Evolutionary conservation across 2,797 vertebrate genomes (phyloP), one percentile per base, ranked within the genome.

Genomic region (Scolopax rusticola): DNA sequence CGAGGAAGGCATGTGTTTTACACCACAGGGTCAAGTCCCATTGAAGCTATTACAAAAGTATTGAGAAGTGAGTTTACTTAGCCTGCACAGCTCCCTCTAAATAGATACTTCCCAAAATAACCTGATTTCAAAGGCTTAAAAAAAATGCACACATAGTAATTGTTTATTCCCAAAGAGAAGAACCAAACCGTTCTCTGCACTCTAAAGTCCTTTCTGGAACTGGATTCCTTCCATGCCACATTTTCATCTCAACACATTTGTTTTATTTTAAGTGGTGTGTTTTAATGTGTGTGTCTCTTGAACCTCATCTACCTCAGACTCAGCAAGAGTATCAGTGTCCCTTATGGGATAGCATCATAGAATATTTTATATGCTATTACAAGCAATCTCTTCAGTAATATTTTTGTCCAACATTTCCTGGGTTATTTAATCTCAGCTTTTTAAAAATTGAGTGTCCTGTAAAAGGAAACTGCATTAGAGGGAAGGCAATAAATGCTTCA

Each of bases 401-500:
- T 50, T 91, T 84, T 53, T n/a, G 54, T 76, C 63, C 32, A 85
- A 25, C 48, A n/a, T 61, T 87, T 87, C 51, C 75, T 61, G 70
- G 68, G 79, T 56, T 83, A 67, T 92, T 89, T 93, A 12, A 70
- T 85, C 28, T 71, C 51, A 61, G 45, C 82, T 79, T 80, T 71
- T 84, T 91, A 64, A 36, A 89, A 92, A 87, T 30, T 4, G 53
- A 89, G 20, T 21, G 59, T 75, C 67, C 84, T 74, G 75, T 75
- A 85, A 76, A 93, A 94, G 82, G 75, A 82, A 91, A 84, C 71
- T 79, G 38, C 54, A 2, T 79, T 91, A 69, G 67, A 60, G 45
- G 21, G 45, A 85, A 68, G 89, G 87, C 71, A 93, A 83, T 95
- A 89, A 96, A 87, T 73, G 75, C 87, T 76, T 76, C 95, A 91